Evolutionary conservation across 2,113 vertebrate genomes (phyloP).

Genomic region (Piaya cayana): DNA sequence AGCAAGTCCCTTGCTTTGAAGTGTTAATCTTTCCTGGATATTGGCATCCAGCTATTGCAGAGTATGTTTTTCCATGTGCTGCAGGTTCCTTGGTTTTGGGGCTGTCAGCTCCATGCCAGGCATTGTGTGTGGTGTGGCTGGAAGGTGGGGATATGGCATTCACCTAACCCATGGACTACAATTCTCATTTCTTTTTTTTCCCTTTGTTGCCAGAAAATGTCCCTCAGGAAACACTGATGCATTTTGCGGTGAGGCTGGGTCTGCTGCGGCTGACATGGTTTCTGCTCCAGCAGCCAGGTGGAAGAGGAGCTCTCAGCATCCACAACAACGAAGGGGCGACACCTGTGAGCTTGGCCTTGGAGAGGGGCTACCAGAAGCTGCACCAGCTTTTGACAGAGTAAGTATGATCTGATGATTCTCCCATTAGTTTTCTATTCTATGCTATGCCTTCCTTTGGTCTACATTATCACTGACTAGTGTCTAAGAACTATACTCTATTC

Average conservation of each 20-base stretch:
- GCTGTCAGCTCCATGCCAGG: neutral
- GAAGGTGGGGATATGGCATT: neutral
- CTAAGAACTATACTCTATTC: neutral
- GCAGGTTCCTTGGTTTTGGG: neutral
- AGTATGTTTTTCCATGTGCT: conserved; percentile 5
- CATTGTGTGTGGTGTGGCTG: neutral
- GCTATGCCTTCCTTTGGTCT: neutral
- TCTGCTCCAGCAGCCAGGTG: conserved; percentile 88
- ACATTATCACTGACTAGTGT: accelerated
- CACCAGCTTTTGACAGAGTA: conserved; percentile 84
- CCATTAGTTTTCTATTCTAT: neutral
- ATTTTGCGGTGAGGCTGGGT: conserved; percentile 90
- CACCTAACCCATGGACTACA: neutral
- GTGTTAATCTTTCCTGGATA: neutral
- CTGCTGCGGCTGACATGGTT: conserved; percentile 84
- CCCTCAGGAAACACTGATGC: conserved; percentile 91
- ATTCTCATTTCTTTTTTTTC: neutral
- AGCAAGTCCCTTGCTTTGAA: accelerated
- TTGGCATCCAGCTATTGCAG: neutral
- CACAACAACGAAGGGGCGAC: conserved; percentile 89
- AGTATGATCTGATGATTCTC: conserved; percentile 47
- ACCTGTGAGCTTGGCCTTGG: conserved; percentile 82
- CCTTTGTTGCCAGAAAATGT: conserved; percentile 73
- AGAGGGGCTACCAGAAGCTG: conserved; percentile 82
- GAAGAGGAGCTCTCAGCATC: conserved; percentile 83